These are phyloP conservation scores for Nesoenas mayeri DNA, from an alignment of 2,113 vertebrate genomes.

Conservation along the genomic window DNA sequence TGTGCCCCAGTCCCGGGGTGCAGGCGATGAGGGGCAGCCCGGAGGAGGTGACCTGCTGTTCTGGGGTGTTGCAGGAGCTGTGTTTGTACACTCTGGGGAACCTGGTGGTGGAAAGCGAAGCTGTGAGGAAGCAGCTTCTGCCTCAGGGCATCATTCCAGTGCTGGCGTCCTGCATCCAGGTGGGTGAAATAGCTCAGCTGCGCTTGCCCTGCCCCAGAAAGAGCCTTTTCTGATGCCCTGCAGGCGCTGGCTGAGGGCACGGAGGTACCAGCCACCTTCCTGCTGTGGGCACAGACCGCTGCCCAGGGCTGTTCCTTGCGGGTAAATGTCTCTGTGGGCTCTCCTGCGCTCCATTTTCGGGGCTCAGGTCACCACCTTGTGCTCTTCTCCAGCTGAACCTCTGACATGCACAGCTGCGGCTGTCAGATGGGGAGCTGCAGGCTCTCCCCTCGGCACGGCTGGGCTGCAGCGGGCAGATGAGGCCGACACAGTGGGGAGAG, in stretches of 20 bases:
- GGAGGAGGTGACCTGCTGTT: not conserved
- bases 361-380: not conserved
- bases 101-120: conserved; percentile 85
- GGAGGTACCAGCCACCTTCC: not conserved
- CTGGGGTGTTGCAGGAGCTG: conserved; percentile 81
- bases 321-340: not conserved
- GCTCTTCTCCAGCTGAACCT: not conserved
- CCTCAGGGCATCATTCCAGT: conserved; percentile 90
- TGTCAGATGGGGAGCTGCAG: not conserved
- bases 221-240: not conserved
- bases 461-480: not conserved
- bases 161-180: conserved; percentile 87
- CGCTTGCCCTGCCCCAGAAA: not conserved
- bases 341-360: not conserved
- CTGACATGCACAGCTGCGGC: fast-evolving
- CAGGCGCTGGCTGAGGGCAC: not conserved
- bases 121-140: conserved; percentile 86
- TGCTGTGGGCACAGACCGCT: not conserved
- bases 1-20: not conserved
- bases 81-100: conserved; percentile 96
- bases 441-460: not conserved
- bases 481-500: not conserved
- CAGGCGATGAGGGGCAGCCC: not conserved
- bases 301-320: not conserved
- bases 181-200: conserved; percentile 52